phyloP scores from a whole-genome alignment of 2,113 vertebrate genomes.

The Microtus montanus region DNA sequence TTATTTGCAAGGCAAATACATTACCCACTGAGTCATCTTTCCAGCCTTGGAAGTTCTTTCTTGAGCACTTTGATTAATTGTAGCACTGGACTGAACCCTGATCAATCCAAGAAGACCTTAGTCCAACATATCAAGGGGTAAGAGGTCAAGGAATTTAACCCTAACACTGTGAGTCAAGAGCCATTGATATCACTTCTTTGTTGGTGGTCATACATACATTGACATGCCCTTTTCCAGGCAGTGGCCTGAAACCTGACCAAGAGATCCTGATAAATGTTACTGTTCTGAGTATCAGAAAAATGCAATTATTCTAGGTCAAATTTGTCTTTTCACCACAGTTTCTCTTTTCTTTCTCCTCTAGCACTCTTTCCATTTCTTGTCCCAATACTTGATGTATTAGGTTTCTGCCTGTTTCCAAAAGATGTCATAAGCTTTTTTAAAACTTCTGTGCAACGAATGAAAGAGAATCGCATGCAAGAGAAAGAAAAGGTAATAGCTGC shows the following conservation, averaged over 20 bases:
- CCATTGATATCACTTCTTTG: neutral
- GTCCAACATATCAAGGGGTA: neutral
- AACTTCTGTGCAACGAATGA: conserved; percentile 48
- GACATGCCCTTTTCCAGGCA: neutral
- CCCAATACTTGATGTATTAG: conserved; percentile 34
- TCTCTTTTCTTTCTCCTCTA: neutral
- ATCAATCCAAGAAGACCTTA: neutral
- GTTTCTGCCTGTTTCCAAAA: conserved; percentile 23
- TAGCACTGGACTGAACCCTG: neutral
- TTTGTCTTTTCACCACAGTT: neutral
- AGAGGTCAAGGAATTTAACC: neutral
- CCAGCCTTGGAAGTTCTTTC: neutral
- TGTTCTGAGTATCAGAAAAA: neutral
- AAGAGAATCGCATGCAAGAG: conserved; percentile 50
- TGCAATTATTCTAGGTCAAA: neutral
- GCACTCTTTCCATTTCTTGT: conserved; percentile 64
- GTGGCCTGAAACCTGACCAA: neutral
- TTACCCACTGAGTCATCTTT: neutral
- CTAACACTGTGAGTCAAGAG: neutral
- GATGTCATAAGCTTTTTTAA: conserved; percentile 22
- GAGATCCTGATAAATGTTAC: neutral
- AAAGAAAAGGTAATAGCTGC: conserved; percentile 55
- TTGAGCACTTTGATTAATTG: neutral
- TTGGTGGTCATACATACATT: neutral
- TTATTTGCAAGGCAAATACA: neutral